Evolutionary conservation across 1,140 invertebrate species (phyloP).

Genomic region (Meloidogyne exigua): DNA sequence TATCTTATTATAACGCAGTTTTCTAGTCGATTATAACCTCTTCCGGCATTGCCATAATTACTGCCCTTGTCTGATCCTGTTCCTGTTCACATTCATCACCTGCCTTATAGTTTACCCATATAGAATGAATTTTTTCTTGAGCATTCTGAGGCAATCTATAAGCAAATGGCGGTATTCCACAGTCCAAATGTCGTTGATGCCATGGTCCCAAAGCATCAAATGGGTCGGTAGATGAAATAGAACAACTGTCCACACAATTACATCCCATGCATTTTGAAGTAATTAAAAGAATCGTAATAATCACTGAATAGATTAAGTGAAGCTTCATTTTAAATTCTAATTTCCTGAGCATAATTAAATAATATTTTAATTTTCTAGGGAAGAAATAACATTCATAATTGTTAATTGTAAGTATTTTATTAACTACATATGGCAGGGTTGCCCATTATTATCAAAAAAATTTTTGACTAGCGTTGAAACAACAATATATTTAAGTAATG

Average conservation of each 20-base stretch:
- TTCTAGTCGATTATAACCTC: conserved; percentile 15
- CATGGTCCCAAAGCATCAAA: conserved; percentile 58
- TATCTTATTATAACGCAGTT: no score
- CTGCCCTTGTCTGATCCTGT: conserved; percentile 44
- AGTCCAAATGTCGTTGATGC: conserved; percentile 52
- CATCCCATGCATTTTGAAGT: not conserved
- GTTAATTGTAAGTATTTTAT: no score
- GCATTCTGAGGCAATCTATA: conserved; percentile 51
- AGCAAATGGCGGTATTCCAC: conserved; percentile 50
- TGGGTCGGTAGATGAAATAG: conserved; percentile 40
- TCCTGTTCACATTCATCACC: conserved; percentile 56
- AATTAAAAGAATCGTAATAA: not conserved
- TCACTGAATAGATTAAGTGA: not conserved
- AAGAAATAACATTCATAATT: no score
- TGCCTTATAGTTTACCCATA: conserved; percentile 58
- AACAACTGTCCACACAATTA: not conserved
- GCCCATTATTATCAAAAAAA: no score
- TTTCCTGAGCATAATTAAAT: no score
- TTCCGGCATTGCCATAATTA: conserved; percentile 26
- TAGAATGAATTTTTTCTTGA: conserved; percentile 51
- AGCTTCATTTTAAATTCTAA: not conserved
- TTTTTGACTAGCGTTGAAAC: no score
- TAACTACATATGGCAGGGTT: no score
- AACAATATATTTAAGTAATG: no score
- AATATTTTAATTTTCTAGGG: no score